Evolutionary conservation across 1,140 invertebrate species (phyloP).

Genomic region (Hermetia illucens): DNA sequence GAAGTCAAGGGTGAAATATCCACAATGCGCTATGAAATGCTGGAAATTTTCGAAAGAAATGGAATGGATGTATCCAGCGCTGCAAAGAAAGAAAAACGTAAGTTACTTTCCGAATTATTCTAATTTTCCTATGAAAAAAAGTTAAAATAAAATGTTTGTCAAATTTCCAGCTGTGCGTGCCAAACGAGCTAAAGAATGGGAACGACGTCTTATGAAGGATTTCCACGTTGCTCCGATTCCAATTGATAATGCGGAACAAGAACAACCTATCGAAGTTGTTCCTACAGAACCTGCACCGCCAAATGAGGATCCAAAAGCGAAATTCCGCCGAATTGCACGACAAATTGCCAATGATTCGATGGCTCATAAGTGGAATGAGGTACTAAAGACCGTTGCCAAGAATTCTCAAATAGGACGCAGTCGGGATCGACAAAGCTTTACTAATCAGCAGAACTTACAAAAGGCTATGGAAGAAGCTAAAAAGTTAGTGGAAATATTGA

Average conservation of each 20-base stretch:
- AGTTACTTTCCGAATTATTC: slow-evolving; percentile 1
- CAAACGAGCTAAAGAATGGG: slow-evolving; percentile 65
- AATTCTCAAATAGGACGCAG: slow-evolving; percentile 65
- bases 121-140: slow-evolving; percentile 2
- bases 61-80: slow-evolving; percentile 60
- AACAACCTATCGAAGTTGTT: slow-evolving; percentile 13
- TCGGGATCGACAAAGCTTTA: slow-evolving; percentile 47
- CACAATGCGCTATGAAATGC: slow-evolving; percentile 63
- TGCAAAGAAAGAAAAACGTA: slow-evolving; percentile 55
- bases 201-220: slow-evolving; percentile 69
- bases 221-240: slow-evolving; percentile 65
- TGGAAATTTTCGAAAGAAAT: slow-evolving; percentile 67
- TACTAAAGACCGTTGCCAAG: slow-evolving; percentile 39
- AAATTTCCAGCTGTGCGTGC: slow-evolving; percentile 43
- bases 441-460: slow-evolving; percentile 56
- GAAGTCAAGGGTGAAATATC: slow-evolving; percentile 84
- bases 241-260: slow-evolving; percentile 36
- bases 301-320: slow-evolving; percentile 46
- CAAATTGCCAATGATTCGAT: slow-evolving; percentile 50
- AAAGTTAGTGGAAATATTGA: slow-evolving; percentile 36
- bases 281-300: slow-evolving; percentile 30
- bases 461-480: slow-evolving; percentile 62
- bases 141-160: background rate
- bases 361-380: slow-evolving; percentile 54
- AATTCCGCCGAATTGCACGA: slow-evolving; percentile 56